Conservation (phyloP, 53 echinoderm and acorn worm species). For the Astropecten irregularis region DNA sequence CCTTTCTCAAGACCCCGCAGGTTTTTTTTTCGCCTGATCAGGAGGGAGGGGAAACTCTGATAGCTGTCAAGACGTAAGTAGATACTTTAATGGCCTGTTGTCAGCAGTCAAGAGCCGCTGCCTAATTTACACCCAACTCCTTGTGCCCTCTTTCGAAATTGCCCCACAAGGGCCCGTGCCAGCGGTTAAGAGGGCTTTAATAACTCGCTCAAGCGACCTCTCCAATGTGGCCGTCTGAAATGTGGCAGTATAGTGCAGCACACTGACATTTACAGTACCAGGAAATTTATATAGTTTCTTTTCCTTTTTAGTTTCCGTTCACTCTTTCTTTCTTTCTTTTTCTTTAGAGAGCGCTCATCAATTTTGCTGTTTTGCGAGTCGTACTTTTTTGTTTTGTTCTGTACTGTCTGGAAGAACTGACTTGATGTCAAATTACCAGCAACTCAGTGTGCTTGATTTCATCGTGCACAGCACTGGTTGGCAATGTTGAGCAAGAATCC, state of each 20-base stretch:
- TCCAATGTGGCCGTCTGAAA: not conserved
- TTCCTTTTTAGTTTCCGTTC: too few species aligned
- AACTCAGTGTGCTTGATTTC: too few species aligned
- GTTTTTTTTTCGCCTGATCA: too few species aligned
- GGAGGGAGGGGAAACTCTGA: slow-evolving; percentile 8
- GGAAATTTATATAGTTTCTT: slow-evolving; percentile 26
- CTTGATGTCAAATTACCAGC: too few species aligned
- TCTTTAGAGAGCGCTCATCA: not conserved
- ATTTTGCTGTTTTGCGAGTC: too few species aligned
- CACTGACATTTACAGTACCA: slow-evolving; percentile 17
- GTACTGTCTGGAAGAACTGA: too few species aligned
- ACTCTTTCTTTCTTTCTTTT: not conserved
- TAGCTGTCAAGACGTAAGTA: slow-evolving; percentile 51
- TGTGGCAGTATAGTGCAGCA: not conserved
- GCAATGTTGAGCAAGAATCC: too few species aligned
- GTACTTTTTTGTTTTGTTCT: too few species aligned
- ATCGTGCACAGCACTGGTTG: too few species aligned
- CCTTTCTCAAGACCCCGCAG: too few species aligned
- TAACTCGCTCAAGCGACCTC: slow-evolving; percentile 44
- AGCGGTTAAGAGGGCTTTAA: slow-evolving; percentile 37
- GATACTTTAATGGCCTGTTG: slow-evolving; percentile 59
- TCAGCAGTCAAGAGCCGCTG: slow-evolving; percentile 51
- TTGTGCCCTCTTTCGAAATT: slow-evolving; percentile 50
- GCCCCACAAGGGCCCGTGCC: slow-evolving; percentile 40
- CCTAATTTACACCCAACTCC: slow-evolving; percentile 51